Conservation (phyloP, 2,113 vertebrate species). For the Dromiciops gliroides region DNA sequence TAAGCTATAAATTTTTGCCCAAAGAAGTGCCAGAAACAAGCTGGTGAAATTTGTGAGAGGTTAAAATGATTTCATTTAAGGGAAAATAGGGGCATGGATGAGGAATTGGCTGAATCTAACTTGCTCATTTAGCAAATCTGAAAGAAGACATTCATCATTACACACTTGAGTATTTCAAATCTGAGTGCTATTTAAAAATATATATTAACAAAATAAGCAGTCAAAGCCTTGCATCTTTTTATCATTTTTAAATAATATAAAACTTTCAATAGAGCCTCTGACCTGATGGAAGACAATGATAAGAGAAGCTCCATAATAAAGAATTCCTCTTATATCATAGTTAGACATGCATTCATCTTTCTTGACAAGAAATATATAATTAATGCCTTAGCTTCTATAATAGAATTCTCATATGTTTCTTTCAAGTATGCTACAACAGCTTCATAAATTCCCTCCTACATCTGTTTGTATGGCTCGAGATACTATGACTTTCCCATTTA, state of each 20-base stretch:
- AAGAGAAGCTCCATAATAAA: slow-evolving; percentile 27
- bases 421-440: slow-evolving; percentile 33
- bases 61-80: slow-evolving; percentile 38
- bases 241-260: slow-evolving; percentile 53
- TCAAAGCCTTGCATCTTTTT: slow-evolving; percentile 23
- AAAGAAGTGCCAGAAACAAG: not conserved
- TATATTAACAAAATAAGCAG: slow-evolving; percentile 32
- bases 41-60: not conserved
- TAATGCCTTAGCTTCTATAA: slow-evolving; percentile 66
- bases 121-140: slow-evolving; percentile 29
- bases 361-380: slow-evolving; percentile 75
- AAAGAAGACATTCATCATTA: slow-evolving; percentile 55
- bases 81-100: not conserved
- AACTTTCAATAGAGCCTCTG: slow-evolving; percentile 27
- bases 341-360: slow-evolving; percentile 67
- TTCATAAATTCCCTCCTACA: slow-evolving; percentile 13
- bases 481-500: slow-evolving; percentile 34
- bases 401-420: slow-evolving; percentile 60
- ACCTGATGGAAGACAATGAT: not conserved
- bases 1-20: not conserved
- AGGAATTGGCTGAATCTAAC: not conserved
- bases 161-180: slow-evolving; percentile 50
- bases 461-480: slow-evolving; percentile 16
- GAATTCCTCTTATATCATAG: slow-evolving; percentile 20
- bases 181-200: slow-evolving; percentile 52